A percentile compares a stretch with the other conserved stretches of the same genome.
Conservation (phyloP, 2,797 vertebrate genomes). For the Manis crassicaudata region DNA sequence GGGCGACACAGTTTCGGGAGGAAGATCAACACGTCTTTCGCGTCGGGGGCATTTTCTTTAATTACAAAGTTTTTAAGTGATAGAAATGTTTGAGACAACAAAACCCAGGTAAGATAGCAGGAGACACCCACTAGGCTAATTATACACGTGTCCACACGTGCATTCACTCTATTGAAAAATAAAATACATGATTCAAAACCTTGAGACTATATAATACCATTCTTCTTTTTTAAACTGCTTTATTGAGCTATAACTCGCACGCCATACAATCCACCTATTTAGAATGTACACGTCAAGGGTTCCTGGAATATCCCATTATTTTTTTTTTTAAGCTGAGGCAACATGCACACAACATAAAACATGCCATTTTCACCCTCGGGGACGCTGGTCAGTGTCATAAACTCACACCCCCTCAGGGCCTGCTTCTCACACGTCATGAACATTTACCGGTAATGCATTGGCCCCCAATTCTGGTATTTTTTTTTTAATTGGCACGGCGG, state of each 20-base stretch:
- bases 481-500: background rate
- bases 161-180: background rate
- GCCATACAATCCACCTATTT: background rate
- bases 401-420: too few relatives aligned
- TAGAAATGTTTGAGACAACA: background rate
- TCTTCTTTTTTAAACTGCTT: background rate
- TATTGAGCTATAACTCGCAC: background rate
- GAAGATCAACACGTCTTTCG: background rate
- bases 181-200: background rate
- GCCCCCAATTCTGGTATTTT: background rate
- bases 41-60: background rate
- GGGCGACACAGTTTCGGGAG: too few relatives aligned
- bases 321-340: rapidly evolving
- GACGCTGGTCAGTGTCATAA: too few relatives aligned
- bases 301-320: background rate
- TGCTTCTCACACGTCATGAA: background rate
- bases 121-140: background rate
- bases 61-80: background rate
- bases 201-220: background rate
- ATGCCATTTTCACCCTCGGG: too few relatives aligned
- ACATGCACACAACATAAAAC: background rate
- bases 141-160: too few relatives aligned
- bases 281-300: rapidly evolving
- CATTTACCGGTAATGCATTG: background rate
- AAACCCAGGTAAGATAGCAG: background rate